A percentile compares a stretch with the other conserved stretches of the same genome.
phyloP scores from a whole-genome alignment of 2,797 vertebrate genomes.

The Holocentrus rufus region DNA sequence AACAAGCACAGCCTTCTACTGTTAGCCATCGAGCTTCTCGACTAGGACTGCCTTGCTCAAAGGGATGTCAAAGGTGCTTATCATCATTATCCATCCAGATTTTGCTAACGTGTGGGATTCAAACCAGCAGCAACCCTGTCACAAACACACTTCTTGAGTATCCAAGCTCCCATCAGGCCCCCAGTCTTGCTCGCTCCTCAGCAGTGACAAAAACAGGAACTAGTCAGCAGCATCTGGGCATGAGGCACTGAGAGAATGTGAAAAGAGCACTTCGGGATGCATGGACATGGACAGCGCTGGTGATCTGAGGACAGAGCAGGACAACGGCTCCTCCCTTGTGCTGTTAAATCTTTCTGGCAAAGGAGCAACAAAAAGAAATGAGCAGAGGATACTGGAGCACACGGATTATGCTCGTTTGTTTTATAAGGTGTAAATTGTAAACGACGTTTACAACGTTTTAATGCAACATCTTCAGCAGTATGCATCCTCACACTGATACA shows the following conservation, averaged over 20 bases:
- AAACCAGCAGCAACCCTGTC: conserved; percentile 2
- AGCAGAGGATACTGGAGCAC: no score
- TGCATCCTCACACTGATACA: no score
- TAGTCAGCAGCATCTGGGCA: conserved; percentile 2
- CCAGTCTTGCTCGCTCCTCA: conserved; percentile 5
- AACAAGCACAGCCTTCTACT: conserved; percentile 1
- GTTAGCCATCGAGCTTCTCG: background rate
- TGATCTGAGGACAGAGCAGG: conserved; percentile 22
- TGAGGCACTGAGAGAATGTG: background rate
- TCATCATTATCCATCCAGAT: background rate
- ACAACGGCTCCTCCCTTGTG: conserved; percentile 20
- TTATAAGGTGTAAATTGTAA: no score
- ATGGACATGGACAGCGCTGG: conserved; percentile 27
- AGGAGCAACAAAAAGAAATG: conserved; percentile 20
- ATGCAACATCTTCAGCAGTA: no score
- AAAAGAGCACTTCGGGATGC: conserved; percentile 47
- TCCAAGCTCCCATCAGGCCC: conserved; percentile 4
- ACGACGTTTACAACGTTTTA: no score
- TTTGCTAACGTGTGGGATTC: conserved; percentile 18
- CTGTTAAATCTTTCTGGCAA: conserved; percentile 22
- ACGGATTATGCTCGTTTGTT: no score
- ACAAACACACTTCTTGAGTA: conserved; percentile 28
- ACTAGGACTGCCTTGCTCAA: background rate
- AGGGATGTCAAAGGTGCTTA: background rate
- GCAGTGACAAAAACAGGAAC: conserved; percentile 20